Conservation (phyloP, 2,888 invertebrate genomes). For the Megamerina dolium region DNA sequence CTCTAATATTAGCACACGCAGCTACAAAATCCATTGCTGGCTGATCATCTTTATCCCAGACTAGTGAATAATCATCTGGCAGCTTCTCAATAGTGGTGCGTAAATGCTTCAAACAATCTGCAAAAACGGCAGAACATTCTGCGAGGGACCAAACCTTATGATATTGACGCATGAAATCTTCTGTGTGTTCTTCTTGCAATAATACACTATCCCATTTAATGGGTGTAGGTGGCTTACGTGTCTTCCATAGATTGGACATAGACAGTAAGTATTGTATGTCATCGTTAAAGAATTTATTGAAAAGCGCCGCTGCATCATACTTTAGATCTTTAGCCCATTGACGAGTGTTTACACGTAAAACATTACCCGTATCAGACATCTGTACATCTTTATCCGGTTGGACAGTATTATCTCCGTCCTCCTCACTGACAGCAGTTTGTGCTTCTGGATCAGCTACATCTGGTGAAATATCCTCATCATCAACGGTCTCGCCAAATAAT, state of each 20-base stretch:
- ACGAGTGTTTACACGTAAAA: constrained; percentile 67
- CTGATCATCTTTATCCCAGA: constrained; percentile 98
- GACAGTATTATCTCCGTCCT: constrained; percentile 43
- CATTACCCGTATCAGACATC: constrained; percentile 48
- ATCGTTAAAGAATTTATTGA: constrained; percentile 87
- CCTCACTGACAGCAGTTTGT: constrained; percentile 37
- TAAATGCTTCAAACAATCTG: constrained; percentile 60
- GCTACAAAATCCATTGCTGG: constrained; percentile 94
- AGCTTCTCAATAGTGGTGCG: constrained; percentile 56
- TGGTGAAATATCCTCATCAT: constrained; percentile 96
- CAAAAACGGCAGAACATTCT: constrained; percentile 69
- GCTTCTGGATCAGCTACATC: constrained; percentile 95
- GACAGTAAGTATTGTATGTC: constrained; percentile 91
- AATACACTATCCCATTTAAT: constrained; percentile 65
- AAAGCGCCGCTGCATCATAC: constrained; percentile 80
- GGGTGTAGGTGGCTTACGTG: constrained; percentile 77
- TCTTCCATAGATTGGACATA: constrained; percentile 95
- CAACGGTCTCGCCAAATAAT: constrained; percentile 93
- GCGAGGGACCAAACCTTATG: constrained; percentile 74
- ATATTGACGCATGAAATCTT: constrained; percentile 55
- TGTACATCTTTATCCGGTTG: constrained; percentile 58
- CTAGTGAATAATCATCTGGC: constrained; percentile 52
- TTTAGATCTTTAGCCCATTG: constrained; percentile 79
- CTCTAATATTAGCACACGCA: constrained; percentile 88
- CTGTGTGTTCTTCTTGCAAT: constrained; percentile 35